A percentile compares a stretch with the other conserved stretches of the same genome.
These are phyloP conservation scores for Rhopalosiphum maidis DNA, from an alignment of 1,140 invertebrate genomes.

Conservation along the genomic window DNA sequence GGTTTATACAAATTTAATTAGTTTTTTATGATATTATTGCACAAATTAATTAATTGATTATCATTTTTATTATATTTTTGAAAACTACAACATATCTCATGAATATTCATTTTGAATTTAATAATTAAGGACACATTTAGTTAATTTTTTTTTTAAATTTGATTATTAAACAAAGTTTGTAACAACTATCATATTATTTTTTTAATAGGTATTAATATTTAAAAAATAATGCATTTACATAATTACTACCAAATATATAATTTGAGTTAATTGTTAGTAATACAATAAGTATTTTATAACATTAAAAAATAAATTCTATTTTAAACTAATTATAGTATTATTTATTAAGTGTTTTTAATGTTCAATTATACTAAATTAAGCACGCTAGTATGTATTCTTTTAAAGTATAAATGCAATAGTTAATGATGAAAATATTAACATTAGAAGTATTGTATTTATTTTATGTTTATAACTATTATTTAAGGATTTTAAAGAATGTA, in stretches of 20 bases:
- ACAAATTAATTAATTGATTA: neutral
- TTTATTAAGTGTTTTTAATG: neutral
- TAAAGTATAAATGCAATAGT: neutral
- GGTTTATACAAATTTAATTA: too few relatives aligned
- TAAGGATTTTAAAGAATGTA: conserved; percentile 25
- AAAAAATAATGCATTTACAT: neutral
- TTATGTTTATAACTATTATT: neutral
- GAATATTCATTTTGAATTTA: neutral
- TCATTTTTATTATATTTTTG: neutral
- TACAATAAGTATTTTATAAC: neutral
- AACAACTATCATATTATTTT: neutral
- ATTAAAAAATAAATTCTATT: neutral
- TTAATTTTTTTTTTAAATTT: neutral
- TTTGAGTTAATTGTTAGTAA: neutral
- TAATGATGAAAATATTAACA: neutral
- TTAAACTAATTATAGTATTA: neutral
- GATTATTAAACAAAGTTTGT: neutral
- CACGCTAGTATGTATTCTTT: neutral
- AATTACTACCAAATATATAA: neutral
- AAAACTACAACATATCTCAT: too few relatives aligned
- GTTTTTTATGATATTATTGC: neutral
- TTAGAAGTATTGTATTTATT: neutral
- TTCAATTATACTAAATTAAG: neutral
- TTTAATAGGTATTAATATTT: neutral
- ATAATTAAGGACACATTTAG: neutral